Conservation (phyloP, 2,888 invertebrate species). For the Linhomoeus sp. region DNA sequence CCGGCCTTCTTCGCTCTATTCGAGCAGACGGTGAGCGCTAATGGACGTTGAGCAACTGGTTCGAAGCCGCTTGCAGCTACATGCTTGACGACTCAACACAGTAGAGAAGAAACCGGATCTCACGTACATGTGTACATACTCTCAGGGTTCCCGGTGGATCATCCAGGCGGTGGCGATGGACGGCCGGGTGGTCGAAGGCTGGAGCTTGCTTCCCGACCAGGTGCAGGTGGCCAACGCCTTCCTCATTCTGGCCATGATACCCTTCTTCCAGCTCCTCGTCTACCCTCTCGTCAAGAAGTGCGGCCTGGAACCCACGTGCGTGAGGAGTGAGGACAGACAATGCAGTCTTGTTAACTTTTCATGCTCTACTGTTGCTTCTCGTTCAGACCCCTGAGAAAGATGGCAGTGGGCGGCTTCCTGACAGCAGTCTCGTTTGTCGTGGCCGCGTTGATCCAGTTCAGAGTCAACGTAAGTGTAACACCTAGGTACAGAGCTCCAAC, state of each 20-base stretch:
- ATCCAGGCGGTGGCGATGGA: constrained; percentile 70
- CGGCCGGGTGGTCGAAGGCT: background rate
- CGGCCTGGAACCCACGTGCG: constrained; percentile 12
- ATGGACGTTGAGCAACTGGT: no score
- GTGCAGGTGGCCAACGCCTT: constrained; percentile 26
- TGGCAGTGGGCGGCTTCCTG: constrained; percentile 65
- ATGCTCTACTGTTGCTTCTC: background rate
- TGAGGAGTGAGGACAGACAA: background rate
- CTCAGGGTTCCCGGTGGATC: constrained; percentile 69
- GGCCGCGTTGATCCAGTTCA: constrained; percentile 48
- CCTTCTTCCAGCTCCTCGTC: constrained; percentile 30
- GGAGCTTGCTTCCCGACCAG: constrained; percentile 6
- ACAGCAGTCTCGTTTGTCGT: constrained; percentile 65
- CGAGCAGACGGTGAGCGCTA: constrained; percentile 65
- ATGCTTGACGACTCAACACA: no score
- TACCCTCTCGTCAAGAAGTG: constrained; percentile 15
- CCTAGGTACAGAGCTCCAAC: no score
- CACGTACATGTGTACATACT: no score
- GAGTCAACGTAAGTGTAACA: no score
- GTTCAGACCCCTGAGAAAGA: constrained; percentile 56
- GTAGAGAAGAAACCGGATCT: no score
- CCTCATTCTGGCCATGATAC: constrained; percentile 32
- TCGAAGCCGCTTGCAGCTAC: no score
- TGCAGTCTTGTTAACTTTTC: background rate
- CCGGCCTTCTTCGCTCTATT: constrained; percentile 95